phyloP scores from a whole-genome alignment of 2,888 invertebrate species.

The Leucozona laternaria region DNA sequence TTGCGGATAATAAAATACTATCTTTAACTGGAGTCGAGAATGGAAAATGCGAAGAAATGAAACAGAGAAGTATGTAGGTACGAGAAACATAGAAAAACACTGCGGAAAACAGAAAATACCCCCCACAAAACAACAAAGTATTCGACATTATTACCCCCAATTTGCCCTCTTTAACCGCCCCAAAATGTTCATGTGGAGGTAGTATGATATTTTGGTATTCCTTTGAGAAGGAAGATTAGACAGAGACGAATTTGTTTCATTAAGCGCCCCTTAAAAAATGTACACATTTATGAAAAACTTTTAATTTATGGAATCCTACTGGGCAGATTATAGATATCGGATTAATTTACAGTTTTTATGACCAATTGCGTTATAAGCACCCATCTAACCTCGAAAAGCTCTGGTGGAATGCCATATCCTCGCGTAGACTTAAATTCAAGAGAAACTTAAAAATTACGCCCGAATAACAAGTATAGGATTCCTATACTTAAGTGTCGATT shows the following conservation, averaged over 20 bases:
- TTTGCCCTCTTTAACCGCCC: constrained; percentile 26
- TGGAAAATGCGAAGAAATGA: background rate
- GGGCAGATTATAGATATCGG: too few species aligned
- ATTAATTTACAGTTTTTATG: too few species aligned
- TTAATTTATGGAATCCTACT: too few species aligned
- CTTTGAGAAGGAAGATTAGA: background rate
- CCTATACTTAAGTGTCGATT: too few species aligned
- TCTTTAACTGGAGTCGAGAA: constrained; percentile 6
- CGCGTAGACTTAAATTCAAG: too few species aligned
- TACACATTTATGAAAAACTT: too few species aligned
- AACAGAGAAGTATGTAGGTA: constrained; percentile 1
- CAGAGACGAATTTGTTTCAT: background rate
- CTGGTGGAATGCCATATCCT: too few species aligned
- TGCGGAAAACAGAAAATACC: constrained; percentile 28
- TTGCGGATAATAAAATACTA: constrained; percentile 43
- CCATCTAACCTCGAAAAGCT: too few species aligned
- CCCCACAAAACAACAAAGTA: constrained; percentile 40
- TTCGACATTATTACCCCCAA: constrained; percentile 55
- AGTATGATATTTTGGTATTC: background rate
- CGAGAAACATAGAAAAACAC: constrained; percentile 35
- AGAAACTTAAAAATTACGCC: too few species aligned
- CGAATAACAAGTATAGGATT: too few species aligned
- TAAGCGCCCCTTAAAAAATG: background rate
- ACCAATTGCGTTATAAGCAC: too few species aligned
- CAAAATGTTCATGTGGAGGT: background rate